Evolutionary conservation across 1,140 invertebrate species (phyloP).

Genomic region (Eciton burchellii): DNA sequence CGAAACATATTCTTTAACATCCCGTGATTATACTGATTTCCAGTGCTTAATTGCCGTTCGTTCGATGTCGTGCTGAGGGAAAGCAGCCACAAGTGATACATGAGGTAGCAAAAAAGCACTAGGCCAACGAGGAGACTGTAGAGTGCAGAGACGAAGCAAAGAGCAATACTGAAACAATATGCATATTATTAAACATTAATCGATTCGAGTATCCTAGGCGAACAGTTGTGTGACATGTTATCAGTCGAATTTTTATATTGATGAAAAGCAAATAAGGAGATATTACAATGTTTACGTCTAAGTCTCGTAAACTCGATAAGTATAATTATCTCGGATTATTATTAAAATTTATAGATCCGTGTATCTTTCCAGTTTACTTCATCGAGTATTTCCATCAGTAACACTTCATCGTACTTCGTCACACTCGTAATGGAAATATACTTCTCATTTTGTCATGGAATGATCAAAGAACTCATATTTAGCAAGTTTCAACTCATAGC

Average conservation of each 20-base stretch:
- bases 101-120: constrained; percentile 79
- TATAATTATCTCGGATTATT: constrained; percentile 70
- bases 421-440: neutral
- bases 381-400: constrained; percentile 1
- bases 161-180: constrained; percentile 81
- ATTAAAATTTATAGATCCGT: constrained; percentile 63
- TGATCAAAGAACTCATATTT: neutral
- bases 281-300: constrained; percentile 69
- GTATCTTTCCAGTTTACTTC: constrained; percentile 72
- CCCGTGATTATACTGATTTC: constrained; percentile 72
- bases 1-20: constrained; percentile 76
- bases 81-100: constrained; percentile 82
- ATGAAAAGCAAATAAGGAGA: constrained; percentile 65
- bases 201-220: neutral
- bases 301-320: constrained; percentile 62
- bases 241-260: constrained; percentile 69
- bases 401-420: constrained; percentile 23
- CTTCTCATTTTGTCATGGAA: neutral
- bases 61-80: constrained; percentile 81
- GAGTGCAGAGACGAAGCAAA: constrained; percentile 84
- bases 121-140: constrained; percentile 82
- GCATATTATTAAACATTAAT: constrained; percentile 68
- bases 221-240: constrained; percentile 70
- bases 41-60: constrained; percentile 74
- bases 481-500: constrained; percentile 4